Conservation (phyloP, 2,888 invertebrate genomes). For the Caenorhabditis parvicauda region DNA sequence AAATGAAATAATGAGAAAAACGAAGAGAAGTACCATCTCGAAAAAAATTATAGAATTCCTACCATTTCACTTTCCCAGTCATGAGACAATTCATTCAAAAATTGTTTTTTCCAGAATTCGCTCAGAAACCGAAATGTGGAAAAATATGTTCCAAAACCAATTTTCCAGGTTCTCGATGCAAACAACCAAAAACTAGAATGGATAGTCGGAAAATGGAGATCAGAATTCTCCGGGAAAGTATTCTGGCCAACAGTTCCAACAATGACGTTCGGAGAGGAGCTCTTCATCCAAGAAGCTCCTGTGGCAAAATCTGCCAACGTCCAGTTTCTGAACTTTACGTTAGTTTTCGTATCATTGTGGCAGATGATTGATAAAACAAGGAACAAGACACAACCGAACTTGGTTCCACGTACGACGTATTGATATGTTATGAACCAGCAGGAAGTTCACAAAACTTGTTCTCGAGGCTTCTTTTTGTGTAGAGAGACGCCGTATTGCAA, state of each 20-base stretch:
- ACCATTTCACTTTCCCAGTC: too few relatives aligned
- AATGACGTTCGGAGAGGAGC: constrained; percentile 63
- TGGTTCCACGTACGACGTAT: neutral
- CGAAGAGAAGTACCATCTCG: too few relatives aligned
- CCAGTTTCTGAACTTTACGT: constrained; percentile 63
- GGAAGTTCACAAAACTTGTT: too few relatives aligned
- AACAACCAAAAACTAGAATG: constrained; percentile 57
- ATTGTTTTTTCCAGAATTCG: too few relatives aligned
- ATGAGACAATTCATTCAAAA: too few relatives aligned
- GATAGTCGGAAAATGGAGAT: constrained; percentile 62
- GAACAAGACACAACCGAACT: neutral
- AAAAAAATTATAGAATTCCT: too few relatives aligned
- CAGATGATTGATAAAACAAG: neutral
- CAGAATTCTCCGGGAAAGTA: constrained; percentile 62
- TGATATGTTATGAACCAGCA: neutral
- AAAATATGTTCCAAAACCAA: too few relatives aligned
- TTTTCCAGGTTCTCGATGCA: constrained; percentile 33
- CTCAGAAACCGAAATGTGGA: too few relatives aligned
- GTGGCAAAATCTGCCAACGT: constrained; percentile 57
- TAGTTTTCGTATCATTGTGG: constrained; percentile 11
- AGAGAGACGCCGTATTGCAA: too few relatives aligned
- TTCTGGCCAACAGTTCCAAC: constrained; percentile 64
- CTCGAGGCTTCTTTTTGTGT: too few relatives aligned
- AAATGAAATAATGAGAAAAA: too few relatives aligned
- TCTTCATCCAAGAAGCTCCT: constrained; percentile 59